Base-by-base conservation (phyloP, 1,140 invertebrate genomes). In the Penaeus vannamei region DNA sequence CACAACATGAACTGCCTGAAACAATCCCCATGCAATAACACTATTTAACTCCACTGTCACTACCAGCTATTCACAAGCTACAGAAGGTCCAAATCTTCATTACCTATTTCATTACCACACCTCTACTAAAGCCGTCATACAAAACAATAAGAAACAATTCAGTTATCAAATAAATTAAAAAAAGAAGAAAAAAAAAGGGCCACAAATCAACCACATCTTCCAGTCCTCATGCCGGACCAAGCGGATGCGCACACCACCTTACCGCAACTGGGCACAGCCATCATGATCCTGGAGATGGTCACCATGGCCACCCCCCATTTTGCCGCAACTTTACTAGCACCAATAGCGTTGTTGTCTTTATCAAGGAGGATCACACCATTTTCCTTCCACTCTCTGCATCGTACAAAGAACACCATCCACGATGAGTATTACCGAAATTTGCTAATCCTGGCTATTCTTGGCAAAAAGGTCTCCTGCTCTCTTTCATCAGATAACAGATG, bases 211-310 rank as follows among this genome's bases (percentile, higher is more conserved):
- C 42, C 42, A n/a, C 53, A 23, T 20, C 26, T 83, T 20, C 12
- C 26, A 46, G 53, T 20, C 26, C 2, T 4, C 59, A 53, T 42
- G 36, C 36, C 36, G 8, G 36, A 53, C 53, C 53, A 17, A n/a
- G 36, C 82, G 20, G 20, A n/a, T 22, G 14, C 23, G n/a, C 42
- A 26, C 91, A 26, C 32, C 59, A 53, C 76, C 92, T 92, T 91
- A 94, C 93, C 92, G 93, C 94, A 94, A 85, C 93, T 92, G 26
- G 94, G 93, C 84, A 92, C 92, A 36, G 93, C 94, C 95, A 95
- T 95, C 81, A 93, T 90, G 81, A 95, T 94, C 89, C 95, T 91
- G n/a, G 94, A 95, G 8, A 95, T 77, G 23, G 94, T 93, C 20
- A 95, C 95, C 92, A 94, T 94, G 84, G 93, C 89, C 53, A 95